Conservation (phyloP, 2,888 invertebrate genomes). For the Lumbricus terrestris region DNA sequence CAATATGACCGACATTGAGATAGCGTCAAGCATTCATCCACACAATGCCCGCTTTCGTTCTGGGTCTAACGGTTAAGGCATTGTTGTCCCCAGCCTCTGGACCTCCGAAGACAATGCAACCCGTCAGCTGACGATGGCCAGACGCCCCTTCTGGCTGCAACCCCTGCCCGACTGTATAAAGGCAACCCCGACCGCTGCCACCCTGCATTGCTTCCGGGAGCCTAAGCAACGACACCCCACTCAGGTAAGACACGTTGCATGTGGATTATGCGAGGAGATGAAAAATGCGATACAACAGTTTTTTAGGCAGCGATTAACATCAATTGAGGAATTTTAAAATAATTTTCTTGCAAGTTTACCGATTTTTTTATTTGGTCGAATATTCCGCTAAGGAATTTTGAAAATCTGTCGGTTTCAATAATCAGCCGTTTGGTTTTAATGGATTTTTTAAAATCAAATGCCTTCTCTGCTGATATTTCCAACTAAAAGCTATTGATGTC, state of each 20-base stretch:
- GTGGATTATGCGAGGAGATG: neutral
- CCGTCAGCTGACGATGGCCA: neutral
- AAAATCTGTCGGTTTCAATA: too few relatives aligned
- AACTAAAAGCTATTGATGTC: neutral
- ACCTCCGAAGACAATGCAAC: neutral
- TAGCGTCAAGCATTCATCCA: neutral
- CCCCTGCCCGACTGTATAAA: neutral
- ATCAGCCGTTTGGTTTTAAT: neutral
- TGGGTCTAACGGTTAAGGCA: neutral
- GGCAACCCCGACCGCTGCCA: neutral
- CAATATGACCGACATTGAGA: neutral
- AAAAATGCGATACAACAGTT: neutral
- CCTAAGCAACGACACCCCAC: slow-evolving; percentile 17
- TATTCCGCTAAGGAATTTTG: neutral
- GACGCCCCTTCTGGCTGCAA: neutral
- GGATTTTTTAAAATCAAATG: neutral
- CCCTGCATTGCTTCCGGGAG: slow-evolving; percentile 16
- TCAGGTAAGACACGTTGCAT: neutral
- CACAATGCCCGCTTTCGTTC: neutral
- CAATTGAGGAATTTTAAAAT: neutral
- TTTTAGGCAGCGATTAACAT: neutral
- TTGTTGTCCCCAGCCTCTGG: neutral
- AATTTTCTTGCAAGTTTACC: neutral
- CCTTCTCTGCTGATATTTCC: neutral
- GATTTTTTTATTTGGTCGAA: neutral